Evolutionary conservation across 23 tunicate genomes (phyloP), one percentile per base, ranked within the genome.

Genomic region (Botrylloides violaceus): DNA sequence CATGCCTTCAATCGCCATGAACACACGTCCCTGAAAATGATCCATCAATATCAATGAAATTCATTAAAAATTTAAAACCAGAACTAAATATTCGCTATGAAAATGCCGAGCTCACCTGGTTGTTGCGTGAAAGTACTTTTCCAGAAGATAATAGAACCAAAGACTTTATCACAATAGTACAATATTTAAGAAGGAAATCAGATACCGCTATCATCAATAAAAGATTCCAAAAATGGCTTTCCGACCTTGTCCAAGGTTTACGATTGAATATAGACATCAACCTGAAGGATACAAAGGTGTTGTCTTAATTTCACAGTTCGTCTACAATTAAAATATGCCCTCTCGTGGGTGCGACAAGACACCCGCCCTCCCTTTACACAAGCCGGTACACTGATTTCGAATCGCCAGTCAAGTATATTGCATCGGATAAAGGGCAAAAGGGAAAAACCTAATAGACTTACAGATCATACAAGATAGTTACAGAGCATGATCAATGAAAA

Each of bases 181-280:
- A 29, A 63, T 63, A 63, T 31, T 63, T 63, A 3, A 63, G 33
- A 63, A 63, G 35, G 33, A 63, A 63, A 63, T 63, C 70, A 4
- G 29, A 3, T 3, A 31, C 29, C 18, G 36, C 33, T 9, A 63
- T 33, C 70, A 63, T 31, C 34, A 27, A 31, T 27, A 63, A 6
- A 25, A 22, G 3, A 3, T 33, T 25, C 70, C 70, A 63, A 28
- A 63, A 63, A 3, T 22, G n/a, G 32, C 70, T 34, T 26, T 4
- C 12, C 4, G 19, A 3, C 35, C 36, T 4, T 34, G 35, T 19
- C 70, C 70, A 63, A 27, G 35, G 29, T 19, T 29, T 3, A 31
- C 19, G 33, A 28, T 63, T 31, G 29, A 12, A 7, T 6, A 63
- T 63, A 3, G 18, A 3, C 18, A 63, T 12, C 29, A 63, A 25